Conservation (phyloP, 2,888 invertebrate species). For the Allygus modestus region DNA sequence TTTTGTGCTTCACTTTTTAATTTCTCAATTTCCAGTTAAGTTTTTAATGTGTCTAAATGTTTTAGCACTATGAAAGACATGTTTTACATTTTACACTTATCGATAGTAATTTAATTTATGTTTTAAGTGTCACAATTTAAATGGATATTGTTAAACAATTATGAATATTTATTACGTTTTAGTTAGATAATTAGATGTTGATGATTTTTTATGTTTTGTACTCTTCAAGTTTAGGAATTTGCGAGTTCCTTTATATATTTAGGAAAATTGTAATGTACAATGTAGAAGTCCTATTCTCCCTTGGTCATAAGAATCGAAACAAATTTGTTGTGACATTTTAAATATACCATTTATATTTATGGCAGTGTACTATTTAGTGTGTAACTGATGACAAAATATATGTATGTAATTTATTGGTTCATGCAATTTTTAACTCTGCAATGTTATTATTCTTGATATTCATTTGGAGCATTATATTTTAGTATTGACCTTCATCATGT, state of each 20-base stretch:
- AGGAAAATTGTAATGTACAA: conserved; percentile 12
- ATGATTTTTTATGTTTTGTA: background rate
- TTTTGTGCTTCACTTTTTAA: background rate
- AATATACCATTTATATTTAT: conserved; percentile 22
- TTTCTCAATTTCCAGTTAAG: background rate
- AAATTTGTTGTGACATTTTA: background rate
- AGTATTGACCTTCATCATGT: background rate
- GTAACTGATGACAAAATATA: background rate
- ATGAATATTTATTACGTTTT: conserved; percentile 37
- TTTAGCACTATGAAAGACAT: background rate
- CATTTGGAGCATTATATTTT: background rate
- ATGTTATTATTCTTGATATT: background rate
- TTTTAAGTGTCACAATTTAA: background rate
- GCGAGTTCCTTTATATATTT: conserved; percentile 23
- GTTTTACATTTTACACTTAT: background rate
- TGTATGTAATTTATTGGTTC: background rate
- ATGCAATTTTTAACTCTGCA: background rate
- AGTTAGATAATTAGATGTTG: conserved; percentile 30
- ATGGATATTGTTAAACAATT: conserved; percentile 21
- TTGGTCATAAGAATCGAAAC: background rate
- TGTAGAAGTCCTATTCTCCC: background rate
- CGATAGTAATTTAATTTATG: background rate
- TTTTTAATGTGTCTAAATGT: background rate
- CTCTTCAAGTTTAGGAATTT: conserved; percentile 1
- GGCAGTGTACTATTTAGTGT: conserved; percentile 2